A percentile compares a stretch with the other conserved stretches of the same genome.
phyloP scores from a whole-genome alignment of 2,888 invertebrate genomes.

The Lepidocyrtoides sp. region DNA sequence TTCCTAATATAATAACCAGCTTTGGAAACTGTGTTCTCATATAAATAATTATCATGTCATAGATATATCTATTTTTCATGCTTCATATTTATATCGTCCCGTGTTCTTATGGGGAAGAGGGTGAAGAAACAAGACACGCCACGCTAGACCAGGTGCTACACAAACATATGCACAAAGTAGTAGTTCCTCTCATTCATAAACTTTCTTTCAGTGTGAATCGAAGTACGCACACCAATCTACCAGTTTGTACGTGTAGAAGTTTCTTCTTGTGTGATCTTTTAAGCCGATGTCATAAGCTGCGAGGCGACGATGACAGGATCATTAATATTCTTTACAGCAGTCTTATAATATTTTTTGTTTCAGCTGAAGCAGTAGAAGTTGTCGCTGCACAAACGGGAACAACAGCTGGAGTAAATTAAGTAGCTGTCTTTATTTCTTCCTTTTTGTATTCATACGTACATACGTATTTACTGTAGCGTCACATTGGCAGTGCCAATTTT shows the following conservation, averaged over 20 bases:
- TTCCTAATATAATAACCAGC: constrained; percentile 38
- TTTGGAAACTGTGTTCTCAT: neutral
- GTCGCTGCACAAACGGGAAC: neutral
- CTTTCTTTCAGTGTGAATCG: constrained; percentile 15
- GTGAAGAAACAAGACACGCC: neutral
- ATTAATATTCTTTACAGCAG: constrained; percentile 71
- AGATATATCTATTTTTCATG: constrained; percentile 17
- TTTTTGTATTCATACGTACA: too few species aligned
- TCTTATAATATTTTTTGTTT: constrained; percentile 33
- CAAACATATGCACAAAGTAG: neutral
- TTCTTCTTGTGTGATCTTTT: constrained; percentile 49
- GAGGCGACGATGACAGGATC: constrained; percentile 68
- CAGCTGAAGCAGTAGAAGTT: neutral
- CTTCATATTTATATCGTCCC: neutral
- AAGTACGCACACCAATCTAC: constrained; percentile 10
- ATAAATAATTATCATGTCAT: constrained; percentile 5
- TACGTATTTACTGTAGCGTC: neutral
- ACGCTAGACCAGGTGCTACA: constrained; percentile 35
- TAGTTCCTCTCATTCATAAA: constrained; percentile 16
- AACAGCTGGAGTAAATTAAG: constrained; percentile 60
- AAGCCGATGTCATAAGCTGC: constrained; percentile 39
- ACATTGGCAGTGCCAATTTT: constrained; percentile 30
- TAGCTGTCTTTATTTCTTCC: neutral
- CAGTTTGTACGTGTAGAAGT: neutral
- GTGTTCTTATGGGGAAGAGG: neutral